Conservation (phyloP, 2,113 vertebrate genomes). For the Neolamprologus fasciatus region DNA sequence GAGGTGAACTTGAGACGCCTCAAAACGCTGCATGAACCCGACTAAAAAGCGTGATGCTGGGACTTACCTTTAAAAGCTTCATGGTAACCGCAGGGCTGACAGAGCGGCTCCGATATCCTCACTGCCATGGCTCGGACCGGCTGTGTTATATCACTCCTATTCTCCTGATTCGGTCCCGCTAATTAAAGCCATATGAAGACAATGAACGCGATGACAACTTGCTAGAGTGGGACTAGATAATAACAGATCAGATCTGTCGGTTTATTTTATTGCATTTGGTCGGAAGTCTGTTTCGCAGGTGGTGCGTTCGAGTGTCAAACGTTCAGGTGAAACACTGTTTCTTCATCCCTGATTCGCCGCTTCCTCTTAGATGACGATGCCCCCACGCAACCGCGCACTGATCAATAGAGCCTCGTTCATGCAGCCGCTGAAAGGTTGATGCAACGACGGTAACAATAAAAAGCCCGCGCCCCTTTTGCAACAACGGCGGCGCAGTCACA, state of each 20-base stretch:
- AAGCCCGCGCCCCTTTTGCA: constrained; percentile 18
- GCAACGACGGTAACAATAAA: background rate
- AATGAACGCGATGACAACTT: background rate
- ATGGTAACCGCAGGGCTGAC: constrained; percentile 65
- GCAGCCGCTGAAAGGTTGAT: background rate
- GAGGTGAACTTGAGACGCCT: background rate
- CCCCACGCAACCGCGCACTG: background rate
- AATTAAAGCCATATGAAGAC: background rate
- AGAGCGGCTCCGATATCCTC: constrained; percentile 67
- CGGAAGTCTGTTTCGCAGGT: background rate
- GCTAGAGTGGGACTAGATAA: background rate
- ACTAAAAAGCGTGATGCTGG: background rate
- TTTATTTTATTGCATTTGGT: background rate
- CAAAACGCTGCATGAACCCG: background rate
- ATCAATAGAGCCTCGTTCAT: background rate
- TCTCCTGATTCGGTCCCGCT: background rate
- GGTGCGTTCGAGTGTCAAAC: constrained; percentile 19
- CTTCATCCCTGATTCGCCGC: background rate
- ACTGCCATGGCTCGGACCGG: constrained; percentile 60
- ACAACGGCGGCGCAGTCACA: background rate
- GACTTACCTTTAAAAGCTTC: constrained; percentile 70
- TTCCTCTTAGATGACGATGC: background rate
- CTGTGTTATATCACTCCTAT: background rate
- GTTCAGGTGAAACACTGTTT: background rate
- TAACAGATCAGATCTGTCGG: background rate